Evolutionary conservation across 2,888 invertebrate genomes (phyloP).

Genomic region (Norana najaformis): DNA sequence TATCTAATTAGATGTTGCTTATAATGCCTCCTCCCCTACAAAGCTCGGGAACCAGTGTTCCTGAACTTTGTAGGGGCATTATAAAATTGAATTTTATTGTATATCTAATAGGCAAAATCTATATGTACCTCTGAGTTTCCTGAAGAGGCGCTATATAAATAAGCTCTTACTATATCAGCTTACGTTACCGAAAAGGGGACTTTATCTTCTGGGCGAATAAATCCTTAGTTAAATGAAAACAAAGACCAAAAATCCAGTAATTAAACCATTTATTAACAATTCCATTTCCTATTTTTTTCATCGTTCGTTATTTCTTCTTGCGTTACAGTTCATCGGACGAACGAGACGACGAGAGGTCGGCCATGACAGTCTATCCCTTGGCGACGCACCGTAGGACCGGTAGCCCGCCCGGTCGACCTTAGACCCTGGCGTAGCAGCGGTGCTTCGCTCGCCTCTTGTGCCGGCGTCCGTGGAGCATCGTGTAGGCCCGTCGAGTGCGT

Average conservation of each 20-base stretch:
- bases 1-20: no score
- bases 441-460: constrained; percentile 19
- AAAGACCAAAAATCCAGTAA: neutral
- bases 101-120: no score
- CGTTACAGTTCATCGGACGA: neutral
- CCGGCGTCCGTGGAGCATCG: neutral
- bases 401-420: neutral
- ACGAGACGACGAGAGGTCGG: neutral
- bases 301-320: neutral
- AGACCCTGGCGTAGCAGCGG: constrained; percentile 20
- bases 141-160: no score
- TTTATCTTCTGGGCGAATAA: neutral
- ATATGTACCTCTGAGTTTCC: no score
- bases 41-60: no score
- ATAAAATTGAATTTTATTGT: no score
- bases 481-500: neutral
- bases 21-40: no score
- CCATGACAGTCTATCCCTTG: no score
- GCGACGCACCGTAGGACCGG: no score
- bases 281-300: constrained; percentile 13
- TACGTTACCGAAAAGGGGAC: no score
- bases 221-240: neutral
- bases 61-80: no score
- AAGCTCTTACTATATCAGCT: no score
- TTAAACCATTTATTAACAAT: neutral